These are phyloP conservation scores for Pyrrhosoma nymphula DNA, from an alignment of 2,888 invertebrate genomes.

Conservation along the genomic window DNA sequence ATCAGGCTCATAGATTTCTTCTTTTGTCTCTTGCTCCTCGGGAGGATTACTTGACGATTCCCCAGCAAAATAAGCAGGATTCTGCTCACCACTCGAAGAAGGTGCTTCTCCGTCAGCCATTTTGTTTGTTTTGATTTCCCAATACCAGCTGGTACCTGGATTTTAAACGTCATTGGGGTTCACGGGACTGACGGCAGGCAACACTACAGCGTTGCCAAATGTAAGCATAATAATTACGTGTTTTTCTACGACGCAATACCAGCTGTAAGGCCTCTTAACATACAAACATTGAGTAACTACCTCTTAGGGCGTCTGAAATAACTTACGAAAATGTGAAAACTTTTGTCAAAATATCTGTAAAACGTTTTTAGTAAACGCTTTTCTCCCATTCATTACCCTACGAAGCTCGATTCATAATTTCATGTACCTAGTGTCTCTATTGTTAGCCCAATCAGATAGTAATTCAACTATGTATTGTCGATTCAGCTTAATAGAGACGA, in stretches of 20 bases:
- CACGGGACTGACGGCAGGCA: constrained; percentile 53
- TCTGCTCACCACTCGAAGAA: constrained; percentile 80
- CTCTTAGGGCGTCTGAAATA: background rate
- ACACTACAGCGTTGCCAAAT: constrained; percentile 59
- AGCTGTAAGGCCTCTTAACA: background rate
- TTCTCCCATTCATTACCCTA: too few species aligned
- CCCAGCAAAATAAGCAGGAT: constrained; percentile 53
- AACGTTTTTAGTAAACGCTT: too few species aligned
- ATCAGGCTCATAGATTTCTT: constrained; percentile 74
- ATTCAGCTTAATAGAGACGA: too few species aligned
- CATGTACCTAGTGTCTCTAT: too few species aligned
- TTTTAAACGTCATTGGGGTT: constrained; percentile 48
- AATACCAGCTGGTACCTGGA: constrained; percentile 68
- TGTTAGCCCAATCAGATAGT: too few species aligned
- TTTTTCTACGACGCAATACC: background rate
- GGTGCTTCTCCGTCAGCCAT: constrained; percentile 77
- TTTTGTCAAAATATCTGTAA: too few species aligned
- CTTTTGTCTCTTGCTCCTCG: constrained; percentile 50
- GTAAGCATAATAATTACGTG: background rate
- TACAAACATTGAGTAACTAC: background rate
- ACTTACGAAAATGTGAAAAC: too few species aligned
- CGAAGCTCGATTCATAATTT: too few species aligned
- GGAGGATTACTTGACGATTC: constrained; percentile 60
- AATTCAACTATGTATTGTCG: too few species aligned
- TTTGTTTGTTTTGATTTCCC: constrained; percentile 72